Evolutionary conservation across 2,888 invertebrate genomes (phyloP).

Genomic region (Alloscopus bannaensis): DNA sequence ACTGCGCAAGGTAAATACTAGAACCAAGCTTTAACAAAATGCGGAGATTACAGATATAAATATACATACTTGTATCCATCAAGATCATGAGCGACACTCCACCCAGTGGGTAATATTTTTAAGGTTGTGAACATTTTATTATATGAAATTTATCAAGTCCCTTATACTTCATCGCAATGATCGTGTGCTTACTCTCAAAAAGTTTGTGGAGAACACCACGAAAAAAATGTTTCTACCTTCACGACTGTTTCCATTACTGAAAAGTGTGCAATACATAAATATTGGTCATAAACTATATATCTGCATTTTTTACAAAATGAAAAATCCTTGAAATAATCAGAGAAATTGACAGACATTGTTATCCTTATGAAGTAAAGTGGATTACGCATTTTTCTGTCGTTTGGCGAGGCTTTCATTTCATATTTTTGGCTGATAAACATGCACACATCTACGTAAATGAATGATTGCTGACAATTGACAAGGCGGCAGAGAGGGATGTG

Average conservation of each 20-base stretch:
- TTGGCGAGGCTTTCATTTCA: neutral
- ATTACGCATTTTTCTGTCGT: neutral
- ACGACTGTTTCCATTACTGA: too few species aligned
- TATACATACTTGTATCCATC: too few species aligned
- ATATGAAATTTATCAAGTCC: neutral
- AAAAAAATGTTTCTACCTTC: too few species aligned
- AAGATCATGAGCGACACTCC: constrained; percentile 1
- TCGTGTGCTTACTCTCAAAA: too few species aligned
- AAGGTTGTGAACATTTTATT: neutral
- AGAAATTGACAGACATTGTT: neutral
- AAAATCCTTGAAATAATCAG: neutral
- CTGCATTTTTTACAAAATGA: too few species aligned
- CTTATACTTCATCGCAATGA: too few species aligned
- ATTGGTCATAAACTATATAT: too few species aligned
- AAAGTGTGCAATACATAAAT: too few species aligned
- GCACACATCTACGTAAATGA: neutral
- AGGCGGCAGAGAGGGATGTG: neutral
- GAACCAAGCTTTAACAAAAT: too few species aligned
- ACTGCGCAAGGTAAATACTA: too few species aligned
- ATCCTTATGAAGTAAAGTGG: neutral
- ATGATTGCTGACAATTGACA: constrained; percentile 8
- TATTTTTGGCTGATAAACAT: neutral
- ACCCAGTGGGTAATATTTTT: constrained; percentile 9
- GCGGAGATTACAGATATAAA: too few species aligned
- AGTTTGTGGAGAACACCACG: too few species aligned